These are phyloP conservation scores for Melanotaenia maccullochi DNA, from an alignment of 2,797 vertebrate genomes.

Conservation along the genomic window DNA sequence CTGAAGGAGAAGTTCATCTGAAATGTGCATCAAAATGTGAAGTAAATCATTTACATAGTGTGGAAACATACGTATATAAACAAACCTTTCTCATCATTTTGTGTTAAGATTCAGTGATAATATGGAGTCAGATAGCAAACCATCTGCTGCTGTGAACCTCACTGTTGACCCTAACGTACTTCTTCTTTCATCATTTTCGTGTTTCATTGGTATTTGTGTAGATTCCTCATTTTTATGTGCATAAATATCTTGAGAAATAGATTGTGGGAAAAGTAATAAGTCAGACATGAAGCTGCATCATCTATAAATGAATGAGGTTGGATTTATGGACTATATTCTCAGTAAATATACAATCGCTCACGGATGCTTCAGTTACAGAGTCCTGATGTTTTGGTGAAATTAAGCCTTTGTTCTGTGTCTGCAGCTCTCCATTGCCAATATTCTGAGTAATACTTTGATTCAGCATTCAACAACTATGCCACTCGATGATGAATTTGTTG, in stretches of 20 bases:
- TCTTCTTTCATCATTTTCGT: not conserved
- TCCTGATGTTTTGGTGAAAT: not conserved
- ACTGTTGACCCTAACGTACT: not conserved
- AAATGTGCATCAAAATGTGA: not conserved
- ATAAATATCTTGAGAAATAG: not conserved
- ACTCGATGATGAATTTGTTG: not conserved
- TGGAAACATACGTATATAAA: not conserved
- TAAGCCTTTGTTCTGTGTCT: not conserved
- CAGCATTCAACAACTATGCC: not conserved
- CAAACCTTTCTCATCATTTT: not conserved
- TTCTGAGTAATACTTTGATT: not conserved
- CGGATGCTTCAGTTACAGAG: not conserved
- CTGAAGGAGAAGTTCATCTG: slow-evolving; percentile 6
- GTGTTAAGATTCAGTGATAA: not conserved
- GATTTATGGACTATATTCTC: not conserved
- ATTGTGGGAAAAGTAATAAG: not conserved
- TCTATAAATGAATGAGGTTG: not conserved
- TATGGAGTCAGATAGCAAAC: not conserved
- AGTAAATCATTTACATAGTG: not conserved
- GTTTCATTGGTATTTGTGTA: not conserved
- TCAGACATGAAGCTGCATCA: not conserved
- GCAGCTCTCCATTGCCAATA: not conserved
- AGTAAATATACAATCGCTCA: not conserved
- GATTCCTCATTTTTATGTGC: not conserved
- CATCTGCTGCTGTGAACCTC: not conserved